A percentile compares a stretch with the other conserved stretches of the same genome.
Evolutionary conservation across 2,113 vertebrate species (phyloP).

Genomic region (Phalacrocorax brasilianus): DNA sequence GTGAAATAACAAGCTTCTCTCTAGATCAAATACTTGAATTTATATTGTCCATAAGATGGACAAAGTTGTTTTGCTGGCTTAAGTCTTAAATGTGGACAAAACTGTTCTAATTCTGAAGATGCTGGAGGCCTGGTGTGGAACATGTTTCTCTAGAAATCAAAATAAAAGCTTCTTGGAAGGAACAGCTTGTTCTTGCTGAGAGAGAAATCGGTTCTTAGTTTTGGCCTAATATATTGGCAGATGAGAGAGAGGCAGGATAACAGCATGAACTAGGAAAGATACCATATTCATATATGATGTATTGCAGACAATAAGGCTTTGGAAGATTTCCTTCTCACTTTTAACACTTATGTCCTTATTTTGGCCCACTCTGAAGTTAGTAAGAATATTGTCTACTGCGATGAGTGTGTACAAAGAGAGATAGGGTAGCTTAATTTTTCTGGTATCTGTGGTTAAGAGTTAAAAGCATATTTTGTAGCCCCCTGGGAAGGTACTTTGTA

Average conservation of each 20-base stretch:
- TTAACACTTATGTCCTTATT: neutral
- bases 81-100: neutral
- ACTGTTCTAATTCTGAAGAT: neutral
- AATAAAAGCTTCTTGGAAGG: conserved; percentile 9
- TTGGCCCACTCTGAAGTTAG: neutral
- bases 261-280: neutral
- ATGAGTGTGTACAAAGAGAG: neutral
- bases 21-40: neutral
- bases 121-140: neutral
- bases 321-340: neutral
- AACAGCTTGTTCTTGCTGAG: conserved; percentile 8
- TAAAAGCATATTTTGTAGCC: neutral
- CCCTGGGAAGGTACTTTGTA: neutral
- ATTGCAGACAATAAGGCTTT: neutral
- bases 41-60: neutral
- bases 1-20: neutral
- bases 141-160: conserved; percentile 40
- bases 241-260: neutral
- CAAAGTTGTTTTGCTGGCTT: neutral
- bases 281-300: neutral
- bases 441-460: neutral
- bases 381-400: neutral
- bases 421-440: neutral
- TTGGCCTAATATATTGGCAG: neutral
- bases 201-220: neutral